Evolutionary conservation across 2,797 vertebrate genomes (phyloP), one percentile per base, ranked within the genome.

Genomic region (Poeciliopsis paucimaculata): DNA sequence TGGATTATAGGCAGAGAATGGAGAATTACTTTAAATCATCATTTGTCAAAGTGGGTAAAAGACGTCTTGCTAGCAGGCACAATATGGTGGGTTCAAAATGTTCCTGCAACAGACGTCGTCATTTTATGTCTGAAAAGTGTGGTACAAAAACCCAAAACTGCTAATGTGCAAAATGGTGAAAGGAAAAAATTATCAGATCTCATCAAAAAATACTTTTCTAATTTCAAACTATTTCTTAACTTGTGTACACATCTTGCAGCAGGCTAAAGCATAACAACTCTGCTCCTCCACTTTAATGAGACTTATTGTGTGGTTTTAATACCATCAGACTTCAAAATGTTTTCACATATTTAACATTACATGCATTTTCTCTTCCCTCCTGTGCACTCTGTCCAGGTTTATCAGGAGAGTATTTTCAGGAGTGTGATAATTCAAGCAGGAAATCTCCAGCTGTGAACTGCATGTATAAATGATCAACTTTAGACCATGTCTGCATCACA

Each of bases 361-460:
- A 15, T 51, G 60, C 18, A 18, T 47, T 7, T 26, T n/a, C 1
- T 36, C 13, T 8, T 72, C 12, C 28, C 7, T 55, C 49, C n/a
- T 34, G 16, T 66, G 8, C 11, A 18, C 31, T 43, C 15, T 31
- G 23, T 49, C 31, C 45, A 49, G 72, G 55, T 79, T 45, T 41
- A 57, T 15, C 46, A 41, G 1, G 28, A 39, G 23, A 51, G 45
- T 66, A 73, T 41, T 66, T 73, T 46, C 6, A 64, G 45, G 43
- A 20, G 34, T 47, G 34, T 23, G 12, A 74, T 43, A 15, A 26
- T 31, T 78, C 53, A 78, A 60, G 77, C 31, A 31, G 70, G 60
- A 49, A 46, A 36, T 46, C 51, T 57, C 41, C 39, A 45, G 28
- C 41, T 72, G 77, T 46, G 28, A 78, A 53, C 23, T 57, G 31